Evolutionary conservation across 2,113 vertebrate genomes (phyloP).

Genomic region (Potamarius usumacintae): DNA sequence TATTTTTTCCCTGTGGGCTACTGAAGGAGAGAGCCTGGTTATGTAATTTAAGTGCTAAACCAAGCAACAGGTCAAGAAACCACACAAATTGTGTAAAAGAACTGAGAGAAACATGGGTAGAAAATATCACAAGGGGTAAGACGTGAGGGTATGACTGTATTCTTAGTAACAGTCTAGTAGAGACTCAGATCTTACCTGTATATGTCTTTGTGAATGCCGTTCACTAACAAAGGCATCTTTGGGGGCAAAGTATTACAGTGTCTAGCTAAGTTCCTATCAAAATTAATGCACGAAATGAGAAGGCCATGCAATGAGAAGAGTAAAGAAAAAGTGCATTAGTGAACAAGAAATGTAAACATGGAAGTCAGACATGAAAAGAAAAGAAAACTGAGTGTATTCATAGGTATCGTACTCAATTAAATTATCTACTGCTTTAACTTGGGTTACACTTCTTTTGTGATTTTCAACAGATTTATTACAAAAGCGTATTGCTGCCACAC

Average conservation of each 20-base stretch:
- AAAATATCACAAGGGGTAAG: neutral
- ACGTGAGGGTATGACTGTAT: neutral
- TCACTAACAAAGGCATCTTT: slow-evolving; percentile 93
- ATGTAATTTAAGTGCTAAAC: neutral
- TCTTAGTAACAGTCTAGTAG: neutral
- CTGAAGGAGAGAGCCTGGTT: neutral
- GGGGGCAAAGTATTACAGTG: slow-evolving; percentile 87
- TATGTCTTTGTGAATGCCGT: slow-evolving; percentile 84
- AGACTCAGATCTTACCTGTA: slow-evolving; percentile 82
- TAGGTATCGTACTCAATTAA: neutral
- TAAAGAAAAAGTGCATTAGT: slow-evolving; percentile 31
- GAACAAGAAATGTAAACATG: slow-evolving; percentile 4
- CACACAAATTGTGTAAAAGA: neutral
- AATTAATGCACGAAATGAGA: slow-evolving; percentile 47
- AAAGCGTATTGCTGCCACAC: neutral
- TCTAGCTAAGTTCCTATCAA: slow-evolving; percentile 82
- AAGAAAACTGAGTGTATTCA: slow-evolving; percentile 9
- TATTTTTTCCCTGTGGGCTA: neutral
- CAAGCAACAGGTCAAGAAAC: neutral
- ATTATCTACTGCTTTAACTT: neutral
- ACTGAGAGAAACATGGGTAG: neutral
- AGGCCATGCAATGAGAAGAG: slow-evolving; percentile 62
- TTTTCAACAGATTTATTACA: neutral
- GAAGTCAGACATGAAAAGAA: slow-evolving; percentile 34
- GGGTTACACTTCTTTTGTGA: neutral